Evolutionary conservation across 2,113 vertebrate genomes (phyloP).

Genomic region (Rhea americana): DNA sequence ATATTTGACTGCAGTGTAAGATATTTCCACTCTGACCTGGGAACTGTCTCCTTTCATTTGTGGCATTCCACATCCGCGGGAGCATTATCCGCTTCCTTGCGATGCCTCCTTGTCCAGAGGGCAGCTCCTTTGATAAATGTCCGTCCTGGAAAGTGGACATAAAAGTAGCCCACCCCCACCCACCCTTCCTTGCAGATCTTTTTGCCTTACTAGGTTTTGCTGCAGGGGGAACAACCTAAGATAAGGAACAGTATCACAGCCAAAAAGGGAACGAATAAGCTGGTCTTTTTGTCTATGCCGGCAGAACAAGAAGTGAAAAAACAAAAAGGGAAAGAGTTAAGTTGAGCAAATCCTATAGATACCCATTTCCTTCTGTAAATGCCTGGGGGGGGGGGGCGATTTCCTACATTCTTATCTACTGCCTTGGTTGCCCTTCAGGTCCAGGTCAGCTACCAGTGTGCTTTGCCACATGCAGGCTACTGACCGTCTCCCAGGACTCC

Average conservation of each 20-base stretch:
- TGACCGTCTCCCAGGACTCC: background rate
- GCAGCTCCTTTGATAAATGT: background rate
- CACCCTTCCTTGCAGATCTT: background rate
- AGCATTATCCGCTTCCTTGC: background rate
- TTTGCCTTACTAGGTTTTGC: background rate
- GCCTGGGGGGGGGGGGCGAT: background rate
- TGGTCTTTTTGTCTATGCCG: background rate
- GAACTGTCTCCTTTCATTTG: background rate
- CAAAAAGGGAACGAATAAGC: background rate
- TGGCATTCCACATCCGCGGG: background rate
- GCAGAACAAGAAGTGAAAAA: background rate
- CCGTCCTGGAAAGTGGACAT: background rate
- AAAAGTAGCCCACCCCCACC: background rate
- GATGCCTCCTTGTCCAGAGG: background rate
- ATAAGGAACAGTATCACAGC: background rate
- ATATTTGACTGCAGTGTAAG: background rate
- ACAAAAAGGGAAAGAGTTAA: background rate
- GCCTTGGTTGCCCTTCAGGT: accelerated
- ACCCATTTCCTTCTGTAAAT: background rate
- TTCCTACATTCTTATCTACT: background rate
- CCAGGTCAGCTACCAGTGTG: background rate
- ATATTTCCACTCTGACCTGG: background rate
- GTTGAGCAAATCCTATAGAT: background rate
- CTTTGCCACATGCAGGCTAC: accelerated
- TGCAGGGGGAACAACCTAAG: background rate